Evolutionary conservation across 2,888 invertebrate genomes (phyloP).

Genomic region (Sisyra nigra): DNA sequence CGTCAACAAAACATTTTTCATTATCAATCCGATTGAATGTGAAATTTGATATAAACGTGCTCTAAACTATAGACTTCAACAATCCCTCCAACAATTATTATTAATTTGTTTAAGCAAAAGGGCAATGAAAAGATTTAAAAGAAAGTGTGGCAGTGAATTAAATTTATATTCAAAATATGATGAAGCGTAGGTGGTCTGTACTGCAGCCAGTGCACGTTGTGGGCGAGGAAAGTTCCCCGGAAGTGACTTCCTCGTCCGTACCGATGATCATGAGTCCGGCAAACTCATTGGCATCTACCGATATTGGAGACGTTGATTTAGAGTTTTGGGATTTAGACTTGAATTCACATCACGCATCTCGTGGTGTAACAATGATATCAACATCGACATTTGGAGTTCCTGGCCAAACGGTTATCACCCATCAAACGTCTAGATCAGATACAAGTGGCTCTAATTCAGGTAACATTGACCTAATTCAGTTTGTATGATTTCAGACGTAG

Average conservation of each 20-base stretch:
- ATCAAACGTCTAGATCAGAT: slow-evolving; percentile 26
- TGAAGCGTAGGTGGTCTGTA: slow-evolving; percentile 61
- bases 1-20: slow-evolving; percentile 3
- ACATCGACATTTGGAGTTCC: slow-evolving; percentile 14
- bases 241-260: slow-evolving; percentile 62
- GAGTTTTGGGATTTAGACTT: slow-evolving; percentile 66
- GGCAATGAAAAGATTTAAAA: not conserved
- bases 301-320: slow-evolving; percentile 58
- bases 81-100: too few relatives aligned
- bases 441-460: slow-evolving; percentile 30
- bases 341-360: slow-evolving; percentile 25
- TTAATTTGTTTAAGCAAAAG: not conserved
- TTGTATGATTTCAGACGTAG: too few relatives aligned
- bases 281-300: slow-evolving; percentile 56
- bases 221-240: slow-evolving; percentile 56
- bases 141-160: too few relatives aligned
- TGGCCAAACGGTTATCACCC: slow-evolving; percentile 23
- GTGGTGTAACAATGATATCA: slow-evolving; percentile 2
- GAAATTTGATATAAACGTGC: too few relatives aligned
- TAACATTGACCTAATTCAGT: slow-evolving; percentile 11
- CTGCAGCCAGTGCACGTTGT: slow-evolving; percentile 50
- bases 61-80: too few relatives aligned
- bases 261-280: slow-evolving; percentile 52
- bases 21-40: too few relatives aligned
- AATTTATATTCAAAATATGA: slow-evolving; percentile 27